Base-by-base conservation (phyloP, 2,797 vertebrate genomes). In the Pelodytes ibericus region DNA sequence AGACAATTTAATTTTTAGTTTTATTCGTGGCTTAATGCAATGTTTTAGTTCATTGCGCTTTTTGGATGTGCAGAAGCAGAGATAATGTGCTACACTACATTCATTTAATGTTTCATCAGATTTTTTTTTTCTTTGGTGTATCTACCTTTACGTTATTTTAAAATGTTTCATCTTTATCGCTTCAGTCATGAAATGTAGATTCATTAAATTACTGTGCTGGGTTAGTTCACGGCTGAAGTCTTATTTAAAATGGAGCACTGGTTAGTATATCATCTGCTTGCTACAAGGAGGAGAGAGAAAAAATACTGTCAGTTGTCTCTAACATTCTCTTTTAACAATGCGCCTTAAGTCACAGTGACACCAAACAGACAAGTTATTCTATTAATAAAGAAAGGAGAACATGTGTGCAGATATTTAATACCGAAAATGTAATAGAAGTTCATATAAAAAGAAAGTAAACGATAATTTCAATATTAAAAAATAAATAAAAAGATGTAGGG, bases 31-130 rank as follows among this genome's bases (percentile, higher is more conserved):
- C 86, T 90, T 92, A 91, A 92, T 92, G 89, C 90, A 90, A 90
- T 92, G 90, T 91, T 91, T 92, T 92, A 92, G 90, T 89, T 91
- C 91, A 92, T 90, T 92, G 90, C 84, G 82, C 88, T 89, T 89
- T 92, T 90, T 88, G 88, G 90, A 89, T 91, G 88, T 90, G 88
- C 89, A 87, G 90, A 92, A 90, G 90, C 90, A 91, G 88, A 91
- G 90, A 91, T 92, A 92, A 92, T 92, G 89, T 84, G 89, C 88
- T 89, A 90, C 89, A 91, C 88, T 88, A 89, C 91, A 84, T 91
- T 91, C 91, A 90, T 88, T 91, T 91, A 91, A 91, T 90, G 91
- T 92, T 89, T 89, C 90, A 88, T 88, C 88, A 85, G 88, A 87
- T 84, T 88, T 89, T 89, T 65, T 36, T 69, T 75, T 72, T 72